These are phyloP conservation scores for Pelodytes ibericus DNA, from an alignment of 2,797 vertebrate genomes.

Conservation along the genomic window DNA sequence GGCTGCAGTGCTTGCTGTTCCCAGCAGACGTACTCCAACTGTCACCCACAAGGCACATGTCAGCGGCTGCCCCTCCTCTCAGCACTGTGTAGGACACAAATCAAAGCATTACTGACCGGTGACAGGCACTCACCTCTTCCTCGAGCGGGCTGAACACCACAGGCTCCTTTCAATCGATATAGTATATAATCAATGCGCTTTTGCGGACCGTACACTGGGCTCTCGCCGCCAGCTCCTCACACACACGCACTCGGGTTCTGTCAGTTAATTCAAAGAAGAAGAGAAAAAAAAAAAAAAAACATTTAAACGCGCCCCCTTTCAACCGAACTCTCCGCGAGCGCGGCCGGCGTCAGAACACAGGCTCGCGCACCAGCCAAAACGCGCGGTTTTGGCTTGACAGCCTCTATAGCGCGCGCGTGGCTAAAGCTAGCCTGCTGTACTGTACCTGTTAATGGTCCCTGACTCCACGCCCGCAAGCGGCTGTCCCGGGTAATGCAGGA, in stretches of 20 bases:
- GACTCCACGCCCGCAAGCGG: not conserved
- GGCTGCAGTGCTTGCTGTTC: not conserved
- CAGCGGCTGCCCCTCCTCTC: constrained; percentile 8
- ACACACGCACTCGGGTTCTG: not conserved
- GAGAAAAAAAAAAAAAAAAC: not conserved
- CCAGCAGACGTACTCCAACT: not conserved
- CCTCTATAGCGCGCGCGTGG: not conserved
- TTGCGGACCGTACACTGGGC: not conserved
- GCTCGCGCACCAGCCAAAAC: constrained; percentile 4
- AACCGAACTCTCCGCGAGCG: constrained; percentile 33
- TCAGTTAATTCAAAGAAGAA: not conserved
- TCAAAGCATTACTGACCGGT: constrained; percentile 19
- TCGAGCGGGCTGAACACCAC: not conserved
- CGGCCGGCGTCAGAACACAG: constrained; percentile 23
- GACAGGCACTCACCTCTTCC: constrained; percentile 39
- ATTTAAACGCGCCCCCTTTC: constrained; percentile 43
- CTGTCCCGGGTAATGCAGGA: not conserved
- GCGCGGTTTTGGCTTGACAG: not conserved
- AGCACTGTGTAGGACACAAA: constrained; percentile 21
- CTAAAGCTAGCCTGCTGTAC: not conserved
- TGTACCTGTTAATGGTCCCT: constrained; percentile 13
- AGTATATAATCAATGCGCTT: not conserved
- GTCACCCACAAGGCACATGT: constrained; percentile 9
- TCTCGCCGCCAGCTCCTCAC: not conserved
- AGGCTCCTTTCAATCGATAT: not conserved